A percentile compares a stretch with the other conserved stretches of the same genome.
These are phyloP conservation scores for Acanthosoma haemorrhoidale DNA, from an alignment of 2,888 invertebrate species.

Conservation along the genomic window DNA sequence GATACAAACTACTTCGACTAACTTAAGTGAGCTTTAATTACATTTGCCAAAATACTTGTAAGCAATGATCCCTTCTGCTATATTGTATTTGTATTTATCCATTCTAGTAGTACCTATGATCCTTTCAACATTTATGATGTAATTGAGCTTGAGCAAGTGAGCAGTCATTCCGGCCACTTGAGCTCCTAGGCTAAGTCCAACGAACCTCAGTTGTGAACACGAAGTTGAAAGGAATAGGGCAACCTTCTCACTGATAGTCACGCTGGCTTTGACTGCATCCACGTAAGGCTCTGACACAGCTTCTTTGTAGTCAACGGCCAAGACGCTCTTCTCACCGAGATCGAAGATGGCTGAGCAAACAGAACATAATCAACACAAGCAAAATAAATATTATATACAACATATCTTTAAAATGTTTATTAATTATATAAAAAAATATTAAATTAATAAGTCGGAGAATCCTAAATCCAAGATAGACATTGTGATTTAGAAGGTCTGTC, in stretches of 20 bases:
- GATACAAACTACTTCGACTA: too few relatives aligned
- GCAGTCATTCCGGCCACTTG: not conserved
- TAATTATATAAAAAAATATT: too few relatives aligned
- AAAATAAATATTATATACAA: too few relatives aligned
- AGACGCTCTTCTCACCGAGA: not conserved
- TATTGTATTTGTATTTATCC: too few relatives aligned
- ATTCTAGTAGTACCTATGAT: not conserved
- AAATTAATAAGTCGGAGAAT: too few relatives aligned
- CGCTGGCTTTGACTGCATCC: not conserved
- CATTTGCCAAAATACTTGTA: too few relatives aligned
- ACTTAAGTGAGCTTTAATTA: too few relatives aligned
- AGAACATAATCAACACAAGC: too few relatives aligned
- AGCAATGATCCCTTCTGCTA: too few relatives aligned
- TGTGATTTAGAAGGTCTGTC: too few relatives aligned
- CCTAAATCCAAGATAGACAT: too few relatives aligned
- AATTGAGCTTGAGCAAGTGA: not conserved
- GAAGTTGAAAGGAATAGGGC: not conserved
- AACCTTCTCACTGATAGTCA: not conserved
- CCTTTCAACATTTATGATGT: not conserved
- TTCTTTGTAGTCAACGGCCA: not conserved
- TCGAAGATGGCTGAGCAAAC: not conserved
- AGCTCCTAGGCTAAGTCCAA: not conserved
- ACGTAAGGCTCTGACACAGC: not conserved
- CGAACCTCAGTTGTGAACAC: not conserved
- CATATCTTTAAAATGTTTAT: too few relatives aligned